phyloP scores from a whole-genome alignment of 2,113 vertebrate genomes.

The Periophthalmodon schlosseri region DNA sequence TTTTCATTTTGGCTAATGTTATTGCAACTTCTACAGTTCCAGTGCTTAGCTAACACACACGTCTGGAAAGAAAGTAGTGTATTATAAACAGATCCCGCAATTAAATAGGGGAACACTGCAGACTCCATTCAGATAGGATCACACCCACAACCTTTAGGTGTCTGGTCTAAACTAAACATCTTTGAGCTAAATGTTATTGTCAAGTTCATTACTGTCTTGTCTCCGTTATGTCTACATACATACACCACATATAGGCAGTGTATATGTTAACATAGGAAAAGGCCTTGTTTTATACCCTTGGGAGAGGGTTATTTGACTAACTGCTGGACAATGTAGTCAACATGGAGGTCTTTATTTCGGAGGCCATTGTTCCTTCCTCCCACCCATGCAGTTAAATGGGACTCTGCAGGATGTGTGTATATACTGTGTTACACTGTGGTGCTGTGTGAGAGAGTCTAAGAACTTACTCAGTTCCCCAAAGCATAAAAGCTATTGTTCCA shows the following conservation, averaged over 20 bases:
- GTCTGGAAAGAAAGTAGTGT: neutral
- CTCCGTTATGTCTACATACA: slow-evolving; percentile 31
- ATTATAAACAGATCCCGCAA: neutral
- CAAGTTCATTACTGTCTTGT: slow-evolving; percentile 14
- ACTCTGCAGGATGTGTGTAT: neutral
- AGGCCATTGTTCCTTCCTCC: slow-evolving; percentile 40
- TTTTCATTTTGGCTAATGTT: too few species aligned
- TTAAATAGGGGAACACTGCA: neutral
- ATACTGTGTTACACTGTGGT: neutral
- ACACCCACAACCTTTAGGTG: neutral
- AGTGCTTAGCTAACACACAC: too few species aligned
- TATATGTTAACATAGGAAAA: slow-evolving; percentile 8
- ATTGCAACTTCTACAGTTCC: too few species aligned
- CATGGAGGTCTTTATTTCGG: slow-evolving; percentile 41
- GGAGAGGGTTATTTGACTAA: slow-evolving; percentile 53
- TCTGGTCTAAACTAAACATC: neutral
- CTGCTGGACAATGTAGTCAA: slow-evolving; percentile 46
- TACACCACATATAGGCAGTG: slow-evolving; percentile 4
- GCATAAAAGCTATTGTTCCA: neutral
- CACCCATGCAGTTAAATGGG: slow-evolving; percentile 2
- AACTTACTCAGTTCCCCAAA: neutral
- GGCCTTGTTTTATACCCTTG: slow-evolving; percentile 22
- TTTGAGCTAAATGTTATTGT: neutral
- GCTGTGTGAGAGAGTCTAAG: neutral
- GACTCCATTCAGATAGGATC: neutral